Conservation (phyloP, 2,888 invertebrate genomes). For the Gerosis bhagava region DNA sequence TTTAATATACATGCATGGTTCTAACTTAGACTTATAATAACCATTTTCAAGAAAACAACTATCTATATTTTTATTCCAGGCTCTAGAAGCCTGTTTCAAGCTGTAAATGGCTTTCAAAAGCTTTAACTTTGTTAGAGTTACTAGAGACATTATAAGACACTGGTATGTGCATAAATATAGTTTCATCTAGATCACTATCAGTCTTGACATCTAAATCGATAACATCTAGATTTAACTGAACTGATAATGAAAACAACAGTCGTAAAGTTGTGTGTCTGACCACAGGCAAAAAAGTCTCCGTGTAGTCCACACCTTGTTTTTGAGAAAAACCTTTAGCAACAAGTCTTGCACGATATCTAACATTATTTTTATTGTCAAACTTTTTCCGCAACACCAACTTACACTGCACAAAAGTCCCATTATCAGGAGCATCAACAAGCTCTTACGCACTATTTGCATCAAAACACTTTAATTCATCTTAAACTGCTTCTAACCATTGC, state of each 20-base stretch:
- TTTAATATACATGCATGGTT: conserved; percentile 32
- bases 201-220: background rate
- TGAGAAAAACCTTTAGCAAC: conserved; percentile 13
- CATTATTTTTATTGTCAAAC: conserved; percentile 6
- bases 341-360: conserved; percentile 34
- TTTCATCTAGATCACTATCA: background rate
- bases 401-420: conserved; percentile 2
- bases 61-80: conserved; percentile 19
- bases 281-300: conserved; percentile 3
- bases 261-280: conserved; percentile 26
- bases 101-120: conserved; percentile 28
- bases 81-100: conserved; percentile 27
- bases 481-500: conserved; percentile 1
- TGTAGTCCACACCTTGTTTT: conserved; percentile 9
- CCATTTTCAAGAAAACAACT: conserved; percentile 13
- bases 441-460: conserved; percentile 8
- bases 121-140: conserved; percentile 5
- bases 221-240: background rate
- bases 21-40: conserved; percentile 25
- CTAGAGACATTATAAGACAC: background rate
- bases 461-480: conserved; percentile 3
- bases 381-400: conserved; percentile 6
- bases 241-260: conserved; percentile 25
- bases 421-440: background rate
- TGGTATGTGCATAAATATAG: conserved; percentile 22